Evolutionary conservation across 2,113 vertebrate genomes (phyloP).

Genomic region (Rhipidura dahli): DNA sequence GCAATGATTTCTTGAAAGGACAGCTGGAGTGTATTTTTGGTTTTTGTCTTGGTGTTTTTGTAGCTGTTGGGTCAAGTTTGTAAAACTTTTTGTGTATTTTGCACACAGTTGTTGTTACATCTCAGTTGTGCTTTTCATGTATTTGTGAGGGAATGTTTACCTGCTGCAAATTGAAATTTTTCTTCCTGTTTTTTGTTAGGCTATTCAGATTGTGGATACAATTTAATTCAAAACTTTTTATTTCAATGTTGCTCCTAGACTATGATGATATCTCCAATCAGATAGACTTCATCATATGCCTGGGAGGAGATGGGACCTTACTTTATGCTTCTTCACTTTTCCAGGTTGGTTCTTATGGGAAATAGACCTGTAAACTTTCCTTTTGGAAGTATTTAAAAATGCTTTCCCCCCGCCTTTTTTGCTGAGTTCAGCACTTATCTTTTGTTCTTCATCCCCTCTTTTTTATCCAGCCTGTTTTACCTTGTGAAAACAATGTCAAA

Average conservation of each 20-base stretch:
- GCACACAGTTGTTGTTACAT: background rate
- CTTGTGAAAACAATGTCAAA: background rate
- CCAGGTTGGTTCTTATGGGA: constrained; percentile 64
- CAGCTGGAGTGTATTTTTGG: background rate
- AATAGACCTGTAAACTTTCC: background rate
- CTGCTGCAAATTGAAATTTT: background rate
- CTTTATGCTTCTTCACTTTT: constrained; percentile 84
- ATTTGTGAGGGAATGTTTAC: background rate
- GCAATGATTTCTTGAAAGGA: background rate
- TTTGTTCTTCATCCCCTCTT: background rate
- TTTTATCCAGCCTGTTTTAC: background rate
- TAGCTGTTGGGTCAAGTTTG: fast-evolving
- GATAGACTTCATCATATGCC: constrained; percentile 85
- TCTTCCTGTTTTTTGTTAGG: background rate
- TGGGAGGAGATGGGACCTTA: constrained; percentile 83
- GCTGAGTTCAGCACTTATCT: background rate
- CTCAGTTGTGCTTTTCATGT: background rate
- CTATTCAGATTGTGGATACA: background rate
- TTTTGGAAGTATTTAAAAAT: background rate
- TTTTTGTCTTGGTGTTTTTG: background rate
- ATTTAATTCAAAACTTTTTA: background rate
- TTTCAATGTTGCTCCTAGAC: constrained; percentile 67
- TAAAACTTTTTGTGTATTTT: background rate
- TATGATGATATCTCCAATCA: constrained; percentile 85
- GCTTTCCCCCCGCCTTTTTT: fast-evolving